Conservation (phyloP, 2,888 invertebrate species). For the Neoscelio sp. region DNA sequence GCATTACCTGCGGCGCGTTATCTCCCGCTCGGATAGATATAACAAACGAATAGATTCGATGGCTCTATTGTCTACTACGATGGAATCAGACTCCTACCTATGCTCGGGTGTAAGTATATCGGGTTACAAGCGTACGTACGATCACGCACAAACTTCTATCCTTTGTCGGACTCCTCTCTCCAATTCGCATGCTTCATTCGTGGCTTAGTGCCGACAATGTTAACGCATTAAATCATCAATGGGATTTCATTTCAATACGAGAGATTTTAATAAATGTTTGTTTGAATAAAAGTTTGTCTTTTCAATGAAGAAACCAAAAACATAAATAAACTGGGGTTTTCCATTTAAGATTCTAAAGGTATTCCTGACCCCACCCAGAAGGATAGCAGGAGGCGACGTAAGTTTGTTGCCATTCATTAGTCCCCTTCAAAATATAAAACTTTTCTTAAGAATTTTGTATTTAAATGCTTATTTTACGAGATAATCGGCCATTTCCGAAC, state of each 20-base stretch:
- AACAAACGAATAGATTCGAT: conserved; percentile 64
- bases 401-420: too few relatives aligned
- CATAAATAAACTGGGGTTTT: too few relatives aligned
- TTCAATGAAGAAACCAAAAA: conserved; percentile 14
- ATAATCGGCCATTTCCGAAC: too few relatives aligned
- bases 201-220: conserved; percentile 44
- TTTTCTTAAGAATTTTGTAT: too few relatives aligned
- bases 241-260: conserved; percentile 44
- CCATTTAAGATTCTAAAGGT: too few relatives aligned
- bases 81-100: conserved; percentile 51
- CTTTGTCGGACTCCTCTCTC: conserved; percentile 44
- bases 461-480: too few relatives aligned
- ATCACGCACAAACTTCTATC: conserved; percentile 52
- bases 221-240: conserved; percentile 38
- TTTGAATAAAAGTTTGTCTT: conserved; percentile 10
- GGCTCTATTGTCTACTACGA: conserved; percentile 60
- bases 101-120: conserved; percentile 53
- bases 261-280: conserved; percentile 45
- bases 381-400: too few relatives aligned
- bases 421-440: too few relatives aligned
- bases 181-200: conserved; percentile 48
- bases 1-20: conserved; percentile 60
- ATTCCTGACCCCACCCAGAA: too few relatives aligned
- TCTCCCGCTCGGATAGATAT: conserved; percentile 55
- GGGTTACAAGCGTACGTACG: conserved; percentile 57